Evolutionary conservation across 2,797 vertebrate genomes (phyloP).

Genomic region (Tragelaphus eurycerus): DNA sequence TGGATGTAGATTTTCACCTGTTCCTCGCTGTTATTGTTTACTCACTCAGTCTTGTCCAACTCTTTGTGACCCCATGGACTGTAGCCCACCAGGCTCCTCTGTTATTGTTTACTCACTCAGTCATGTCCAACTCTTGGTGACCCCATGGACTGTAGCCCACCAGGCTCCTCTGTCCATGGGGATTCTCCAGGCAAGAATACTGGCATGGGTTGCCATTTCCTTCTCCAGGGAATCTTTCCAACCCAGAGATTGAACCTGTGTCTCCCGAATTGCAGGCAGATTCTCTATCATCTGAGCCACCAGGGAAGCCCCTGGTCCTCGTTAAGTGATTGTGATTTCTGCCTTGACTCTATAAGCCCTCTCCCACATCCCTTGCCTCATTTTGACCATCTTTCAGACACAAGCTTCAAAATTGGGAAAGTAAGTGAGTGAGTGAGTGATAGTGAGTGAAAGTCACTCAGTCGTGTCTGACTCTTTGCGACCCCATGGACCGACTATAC

Average conservation of each 20-base stretch:
- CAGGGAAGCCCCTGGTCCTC: not conserved
- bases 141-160: not conserved
- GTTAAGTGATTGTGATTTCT: not conserved
- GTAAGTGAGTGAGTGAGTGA: not conserved
- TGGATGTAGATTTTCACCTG: not conserved
- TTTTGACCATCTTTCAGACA: not conserved
- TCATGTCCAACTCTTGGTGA: not conserved
- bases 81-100: not conserved
- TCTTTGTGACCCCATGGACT: not conserved
- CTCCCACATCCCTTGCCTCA: not conserved
- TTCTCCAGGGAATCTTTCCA: not conserved
- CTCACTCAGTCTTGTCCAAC: not conserved
- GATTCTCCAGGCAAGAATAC: too few species aligned
- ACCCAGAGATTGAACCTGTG: not conserved
- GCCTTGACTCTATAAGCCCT: not conserved
- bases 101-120: not conserved
- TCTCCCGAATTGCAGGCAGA: not conserved
- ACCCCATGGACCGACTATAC: not conserved
- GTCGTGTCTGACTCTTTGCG: accelerated
- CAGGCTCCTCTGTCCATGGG: not conserved
- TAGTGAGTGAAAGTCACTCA: not conserved
- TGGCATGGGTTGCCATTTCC: not conserved
- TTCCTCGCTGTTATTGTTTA: not conserved
- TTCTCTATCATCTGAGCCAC: not conserved
- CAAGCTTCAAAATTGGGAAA: not conserved